These are phyloP conservation scores for Pantherophis vulpinus DNA, from an alignment of 2,797 vertebrate genomes.

Conservation along the genomic window DNA sequence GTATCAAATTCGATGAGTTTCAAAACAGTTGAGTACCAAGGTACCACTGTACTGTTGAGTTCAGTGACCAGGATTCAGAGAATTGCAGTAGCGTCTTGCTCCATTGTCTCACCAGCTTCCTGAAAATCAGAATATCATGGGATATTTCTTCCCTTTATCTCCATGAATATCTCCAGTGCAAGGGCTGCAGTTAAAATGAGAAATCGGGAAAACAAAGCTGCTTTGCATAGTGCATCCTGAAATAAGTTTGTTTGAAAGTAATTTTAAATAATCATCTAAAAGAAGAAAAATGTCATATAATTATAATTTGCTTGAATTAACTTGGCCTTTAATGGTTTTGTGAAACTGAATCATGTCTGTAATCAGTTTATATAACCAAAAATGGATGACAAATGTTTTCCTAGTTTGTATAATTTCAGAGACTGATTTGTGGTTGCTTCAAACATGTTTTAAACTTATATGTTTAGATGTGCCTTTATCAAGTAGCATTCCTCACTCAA, in stretches of 20 bases:
- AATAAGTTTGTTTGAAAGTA: not conserved
- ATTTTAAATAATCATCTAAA: not conserved
- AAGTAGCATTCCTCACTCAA: not conserved
- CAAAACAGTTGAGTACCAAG: not conserved
- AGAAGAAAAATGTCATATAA: not conserved
- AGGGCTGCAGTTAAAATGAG: not conserved
- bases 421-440: not conserved
- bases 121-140: not conserved
- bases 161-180: not conserved
- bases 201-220: no score
- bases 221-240: no score
- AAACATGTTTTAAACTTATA: not conserved
- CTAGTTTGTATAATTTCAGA: not conserved
- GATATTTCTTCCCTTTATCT: not conserved
- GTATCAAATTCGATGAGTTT: not conserved
- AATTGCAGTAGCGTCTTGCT: not conserved
- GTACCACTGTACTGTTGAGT: not conserved
- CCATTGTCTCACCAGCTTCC: not conserved
- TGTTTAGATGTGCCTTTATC: not conserved
- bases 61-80: not conserved
- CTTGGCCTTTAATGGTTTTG: not conserved
- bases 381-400: not conserved
- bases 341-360: not conserved
- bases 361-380: not conserved
- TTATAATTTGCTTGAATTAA: not conserved